A percentile compares a stretch with the other conserved stretches of the same genome.
Conservation (phyloP, 2,888 invertebrate genomes). For the Caenorhabditis japonica region DNA sequence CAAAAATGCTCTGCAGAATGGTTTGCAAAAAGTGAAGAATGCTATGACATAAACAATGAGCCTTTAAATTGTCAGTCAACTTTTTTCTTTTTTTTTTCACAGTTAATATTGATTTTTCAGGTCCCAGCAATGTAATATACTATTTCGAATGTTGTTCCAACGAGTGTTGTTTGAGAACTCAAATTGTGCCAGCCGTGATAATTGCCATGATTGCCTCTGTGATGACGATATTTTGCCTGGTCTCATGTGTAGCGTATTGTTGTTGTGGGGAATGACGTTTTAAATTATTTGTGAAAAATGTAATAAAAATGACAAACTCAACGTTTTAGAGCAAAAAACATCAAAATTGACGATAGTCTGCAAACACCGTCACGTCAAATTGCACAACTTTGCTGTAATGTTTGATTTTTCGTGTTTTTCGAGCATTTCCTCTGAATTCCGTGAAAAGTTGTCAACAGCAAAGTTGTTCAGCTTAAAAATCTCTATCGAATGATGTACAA, state of each 20-base stretch:
- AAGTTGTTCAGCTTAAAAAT: too few species aligned
- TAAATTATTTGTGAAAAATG: not conserved
- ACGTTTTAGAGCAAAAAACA: constrained; percentile 1
- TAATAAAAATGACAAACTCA: not conserved
- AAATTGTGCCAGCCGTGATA: constrained; percentile 19
- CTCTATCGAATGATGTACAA: too few species aligned
- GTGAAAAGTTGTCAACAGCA: too few species aligned
- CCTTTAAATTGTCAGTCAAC: constrained; percentile 10
- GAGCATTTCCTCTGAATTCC: too few species aligned
- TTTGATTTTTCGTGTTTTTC: too few species aligned
- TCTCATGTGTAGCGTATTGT: constrained; percentile 24
- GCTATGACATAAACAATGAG: not conserved
- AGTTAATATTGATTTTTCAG: constrained; percentile 9
- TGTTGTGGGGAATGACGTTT: constrained; percentile 22
- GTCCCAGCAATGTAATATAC: constrained; percentile 40
- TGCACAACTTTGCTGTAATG: too few species aligned
- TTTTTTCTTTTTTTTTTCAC: constrained; percentile 9
- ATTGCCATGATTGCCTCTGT: constrained; percentile 5
- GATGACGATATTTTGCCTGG: constrained; percentile 17
- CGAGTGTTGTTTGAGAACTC: constrained; percentile 49
- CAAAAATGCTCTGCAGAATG: not conserved
- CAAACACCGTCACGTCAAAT: too few species aligned
- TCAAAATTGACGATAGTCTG: too few species aligned
- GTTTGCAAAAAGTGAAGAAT: constrained; percentile 9
- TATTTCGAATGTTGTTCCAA: constrained; percentile 50